Evolutionary conservation across 1,140 invertebrate genomes (phyloP).

Genomic region (Drosophila burlai): DNA sequence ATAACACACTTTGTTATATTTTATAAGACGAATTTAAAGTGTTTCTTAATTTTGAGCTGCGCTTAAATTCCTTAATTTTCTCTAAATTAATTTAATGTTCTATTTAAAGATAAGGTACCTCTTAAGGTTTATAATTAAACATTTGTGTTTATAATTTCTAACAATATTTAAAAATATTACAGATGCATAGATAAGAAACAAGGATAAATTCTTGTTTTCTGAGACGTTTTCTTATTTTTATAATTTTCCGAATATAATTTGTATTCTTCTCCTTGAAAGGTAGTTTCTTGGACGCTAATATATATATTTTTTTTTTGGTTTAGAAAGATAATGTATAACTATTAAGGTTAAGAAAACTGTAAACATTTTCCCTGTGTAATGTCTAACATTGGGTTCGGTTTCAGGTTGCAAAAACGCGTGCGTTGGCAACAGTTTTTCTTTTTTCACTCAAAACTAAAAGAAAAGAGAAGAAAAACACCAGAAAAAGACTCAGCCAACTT

Average conservation of each 20-base stretch:
- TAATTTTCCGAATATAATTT: too few species aligned
- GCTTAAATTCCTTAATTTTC: neutral
- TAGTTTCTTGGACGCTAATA: too few species aligned
- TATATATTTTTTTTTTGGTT: too few species aligned
- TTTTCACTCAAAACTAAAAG: constrained; percentile 25
- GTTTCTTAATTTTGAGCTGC: neutral
- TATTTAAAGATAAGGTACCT: neutral
- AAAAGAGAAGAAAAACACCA: constrained; percentile 18
- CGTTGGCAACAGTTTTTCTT: constrained; percentile 33
- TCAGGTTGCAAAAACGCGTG: constrained; percentile 59
- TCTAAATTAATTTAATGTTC: neutral
- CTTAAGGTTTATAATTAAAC: too few species aligned
- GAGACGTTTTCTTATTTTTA: too few species aligned
- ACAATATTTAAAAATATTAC: too few species aligned
- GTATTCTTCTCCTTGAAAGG: too few species aligned
- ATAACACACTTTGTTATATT: too few species aligned
- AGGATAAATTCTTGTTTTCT: too few species aligned
- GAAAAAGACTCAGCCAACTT: constrained; percentile 30
- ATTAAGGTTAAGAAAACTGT: neutral
- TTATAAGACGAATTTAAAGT: neutral
- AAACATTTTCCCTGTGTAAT: neutral
- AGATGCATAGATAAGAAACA: too few species aligned
- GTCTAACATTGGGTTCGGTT: constrained; percentile 45
- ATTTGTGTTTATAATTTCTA: too few species aligned
- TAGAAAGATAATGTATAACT: neutral